Conservation (phyloP, 2,888 invertebrate genomes). For the Noctua comes region DNA sequence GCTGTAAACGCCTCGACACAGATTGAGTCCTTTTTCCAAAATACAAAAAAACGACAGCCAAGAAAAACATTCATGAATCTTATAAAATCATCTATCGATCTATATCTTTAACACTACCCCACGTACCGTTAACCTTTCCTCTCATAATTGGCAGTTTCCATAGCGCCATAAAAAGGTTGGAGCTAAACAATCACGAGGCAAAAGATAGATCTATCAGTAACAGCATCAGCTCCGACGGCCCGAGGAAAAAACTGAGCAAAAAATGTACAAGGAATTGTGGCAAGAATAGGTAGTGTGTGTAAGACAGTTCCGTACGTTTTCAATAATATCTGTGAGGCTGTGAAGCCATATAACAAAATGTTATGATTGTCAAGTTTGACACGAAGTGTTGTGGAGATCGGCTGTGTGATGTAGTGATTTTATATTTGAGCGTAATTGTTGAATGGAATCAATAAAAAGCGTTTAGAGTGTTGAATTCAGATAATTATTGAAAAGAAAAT, state of each 20-base stretch:
- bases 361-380: background rate
- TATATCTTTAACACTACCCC: constrained; percentile 18
- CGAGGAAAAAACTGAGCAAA: constrained; percentile 67
- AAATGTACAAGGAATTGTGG: constrained; percentile 46
- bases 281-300: constrained; percentile 16
- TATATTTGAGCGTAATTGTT: no score
- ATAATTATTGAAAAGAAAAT: no score
- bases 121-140: constrained; percentile 35
- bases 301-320: constrained; percentile 39
- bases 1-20: background rate
- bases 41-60: background rate
- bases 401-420: no score
- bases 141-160: constrained; percentile 47
- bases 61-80: background rate
- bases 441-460: no score
- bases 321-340: background rate
- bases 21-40: background rate
- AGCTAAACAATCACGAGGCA: constrained; percentile 53
- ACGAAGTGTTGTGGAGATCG: background rate
- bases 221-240: constrained; percentile 67
- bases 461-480: no score
- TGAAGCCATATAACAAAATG: background rate
- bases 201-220: constrained; percentile 66
- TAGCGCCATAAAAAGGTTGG: constrained; percentile 48
- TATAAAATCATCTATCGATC: background rate